These are phyloP conservation scores for Rhaphigaster nebulosa DNA, from an alignment of 2,888 invertebrate species.

Conservation along the genomic window DNA sequence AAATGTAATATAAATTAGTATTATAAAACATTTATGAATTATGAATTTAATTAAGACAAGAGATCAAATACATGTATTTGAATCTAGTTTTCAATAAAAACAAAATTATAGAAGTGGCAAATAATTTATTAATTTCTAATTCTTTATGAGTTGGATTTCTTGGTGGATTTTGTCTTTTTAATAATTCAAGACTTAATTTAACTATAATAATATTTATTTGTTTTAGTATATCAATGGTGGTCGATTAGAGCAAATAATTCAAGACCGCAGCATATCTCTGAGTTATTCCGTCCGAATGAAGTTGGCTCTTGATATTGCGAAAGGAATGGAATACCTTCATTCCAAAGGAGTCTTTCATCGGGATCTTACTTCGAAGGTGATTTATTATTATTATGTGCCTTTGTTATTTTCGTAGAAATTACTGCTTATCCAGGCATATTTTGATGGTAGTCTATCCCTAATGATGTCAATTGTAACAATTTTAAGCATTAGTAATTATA, in stretches of 20 bases:
- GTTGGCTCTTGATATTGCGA: constrained; percentile 88
- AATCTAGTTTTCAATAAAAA: too few species aligned
- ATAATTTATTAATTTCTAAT: too few species aligned
- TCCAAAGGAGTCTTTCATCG: constrained; percentile 91
- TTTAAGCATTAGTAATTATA: neutral
- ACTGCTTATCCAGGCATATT: neutral
- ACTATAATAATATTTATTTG: neutral
- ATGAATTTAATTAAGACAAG: too few species aligned
- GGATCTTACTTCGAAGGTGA: constrained; percentile 67
- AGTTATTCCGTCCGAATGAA: constrained; percentile 86
- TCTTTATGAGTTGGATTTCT: neutral
- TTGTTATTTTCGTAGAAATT: neutral
- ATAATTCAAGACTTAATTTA: neutral
- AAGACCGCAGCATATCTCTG: constrained; percentile 79
- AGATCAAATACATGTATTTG: too few species aligned
- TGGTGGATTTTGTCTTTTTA: neutral
- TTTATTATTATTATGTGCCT: neutral
- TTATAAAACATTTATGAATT: too few species aligned
- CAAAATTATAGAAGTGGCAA: too few species aligned
- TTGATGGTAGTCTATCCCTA: neutral
- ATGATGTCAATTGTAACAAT: constrained; percentile 7
- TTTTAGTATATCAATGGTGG: constrained; percentile 91
- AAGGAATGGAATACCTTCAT: constrained; percentile 95
- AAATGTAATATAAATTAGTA: too few species aligned
- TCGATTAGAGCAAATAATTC: constrained; percentile 91